Base-by-base conservation (phyloP, 1,140 invertebrate genomes). In the Cherax destructor region DNA sequence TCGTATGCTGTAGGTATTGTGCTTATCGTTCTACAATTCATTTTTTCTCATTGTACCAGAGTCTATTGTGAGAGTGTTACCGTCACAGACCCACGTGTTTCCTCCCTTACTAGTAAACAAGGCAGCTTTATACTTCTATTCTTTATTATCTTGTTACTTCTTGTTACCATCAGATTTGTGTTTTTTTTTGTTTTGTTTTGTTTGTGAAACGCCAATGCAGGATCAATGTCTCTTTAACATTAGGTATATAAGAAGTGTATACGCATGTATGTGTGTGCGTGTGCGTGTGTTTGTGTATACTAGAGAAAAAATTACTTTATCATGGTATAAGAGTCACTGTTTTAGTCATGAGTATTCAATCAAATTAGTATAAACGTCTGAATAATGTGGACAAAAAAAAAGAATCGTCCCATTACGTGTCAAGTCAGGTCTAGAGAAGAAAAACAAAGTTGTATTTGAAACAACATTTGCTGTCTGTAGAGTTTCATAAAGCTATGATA, bases 1-100 rank as follows among this genome's bases (percentile, higher is more conserved):
- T 91, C 88, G 88, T 91, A 91, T 83, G 88, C 88, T 91, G 88
- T 91, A 91, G 88, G 83, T 91, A 91, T 86, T 86, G 88, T 86
- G 88, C 88, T 91, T 91, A 78, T 86, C 86, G 88, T 91, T 91
- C 76, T 83, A 91, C 86, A 78, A 91, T 85, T 91, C 74, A 41
- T 76, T 91, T 91, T 52, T 91, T 52, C 83, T 91, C 88, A 84
- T 61, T 91, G 88, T 91, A 85, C 59, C 88, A 91, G 88, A 91
- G 83, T 91, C 77, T 91, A 91, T 86, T 85, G 86, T 81, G 61
- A 83, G 61, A 83, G 72, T 88, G 86, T 88, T 88, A 78, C 24
- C 74, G 72, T 21, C 30, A 21, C 24, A 83, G 59, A 52, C 81
- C 59, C 59, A 10, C 24, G 65, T 13, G 88, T 85, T 41, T 78